Percentiles rank a stretch among this genome's conserved stretches.
These are phyloP conservation scores for Orycteropus afer DNA, from an alignment of 2,113 vertebrate genomes.

Conservation along the genomic window DNA sequence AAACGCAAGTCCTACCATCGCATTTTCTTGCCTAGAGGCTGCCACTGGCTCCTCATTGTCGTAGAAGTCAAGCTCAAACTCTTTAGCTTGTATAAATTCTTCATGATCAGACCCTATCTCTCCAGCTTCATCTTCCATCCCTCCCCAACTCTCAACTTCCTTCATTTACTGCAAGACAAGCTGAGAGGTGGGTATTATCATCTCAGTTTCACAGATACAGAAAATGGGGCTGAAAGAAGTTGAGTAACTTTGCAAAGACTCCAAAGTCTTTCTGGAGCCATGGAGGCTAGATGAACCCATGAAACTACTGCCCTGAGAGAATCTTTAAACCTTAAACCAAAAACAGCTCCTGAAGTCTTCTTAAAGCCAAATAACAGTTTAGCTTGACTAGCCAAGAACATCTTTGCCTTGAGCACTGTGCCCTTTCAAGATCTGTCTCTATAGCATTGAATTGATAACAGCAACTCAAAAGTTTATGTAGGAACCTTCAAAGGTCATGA, in stretches of 20 bases:
- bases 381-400: too few relatives aligned
- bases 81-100: neutral
- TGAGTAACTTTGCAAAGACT: neutral
- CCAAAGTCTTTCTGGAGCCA: neutral
- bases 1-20: neutral
- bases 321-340: neutral
- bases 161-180: neutral
- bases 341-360: neutral
- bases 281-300: neutral
- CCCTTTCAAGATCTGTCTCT: neutral
- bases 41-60: neutral
- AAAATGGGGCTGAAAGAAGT: neutral
- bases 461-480: neutral
- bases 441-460: neutral
- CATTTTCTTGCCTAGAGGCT: neutral
- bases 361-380: neutral
- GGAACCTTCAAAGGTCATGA: neutral
- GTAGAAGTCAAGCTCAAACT: neutral
- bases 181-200: neutral
- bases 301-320: neutral
- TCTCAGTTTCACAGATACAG: neutral
- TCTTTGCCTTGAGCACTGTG: neutral
- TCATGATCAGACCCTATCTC: neutral
- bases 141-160: neutral
- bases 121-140: neutral